Conservation (phyloP, 2,888 invertebrate species). For the Cyrtodaria siliqua region DNA sequence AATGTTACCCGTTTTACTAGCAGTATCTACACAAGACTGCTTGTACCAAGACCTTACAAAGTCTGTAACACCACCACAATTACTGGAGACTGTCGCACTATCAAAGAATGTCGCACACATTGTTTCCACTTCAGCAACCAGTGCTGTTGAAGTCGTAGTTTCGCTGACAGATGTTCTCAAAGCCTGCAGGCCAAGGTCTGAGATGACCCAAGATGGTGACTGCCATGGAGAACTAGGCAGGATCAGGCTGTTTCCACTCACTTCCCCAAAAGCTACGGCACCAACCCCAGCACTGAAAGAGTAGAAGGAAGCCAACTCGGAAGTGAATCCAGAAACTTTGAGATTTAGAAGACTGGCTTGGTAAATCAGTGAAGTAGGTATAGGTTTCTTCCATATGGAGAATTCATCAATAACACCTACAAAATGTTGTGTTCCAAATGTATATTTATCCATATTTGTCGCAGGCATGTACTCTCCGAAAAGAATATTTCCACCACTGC, state of each 20-base stretch:
- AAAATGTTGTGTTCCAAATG: constrained; percentile 51
- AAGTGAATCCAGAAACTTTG: constrained; percentile 67
- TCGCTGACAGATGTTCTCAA: constrained; percentile 27
- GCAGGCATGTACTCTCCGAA: constrained; percentile 75
- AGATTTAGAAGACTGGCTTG: constrained; percentile 74
- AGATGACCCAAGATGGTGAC: constrained; percentile 70
- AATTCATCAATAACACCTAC: constrained; percentile 72
- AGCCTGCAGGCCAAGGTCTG: constrained; percentile 61
- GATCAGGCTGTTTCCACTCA: constrained; percentile 64
- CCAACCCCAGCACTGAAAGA: constrained; percentile 74
- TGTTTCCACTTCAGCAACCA: constrained; percentile 35
- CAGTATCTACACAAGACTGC: constrained; percentile 62
- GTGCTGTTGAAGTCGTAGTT: constrained; percentile 10
- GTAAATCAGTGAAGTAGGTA: constrained; percentile 67
- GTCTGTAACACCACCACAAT: constrained; percentile 51
- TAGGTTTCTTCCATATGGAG: constrained; percentile 69
- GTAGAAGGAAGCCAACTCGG: constrained; percentile 62
- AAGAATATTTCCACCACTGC: constrained; percentile 64
- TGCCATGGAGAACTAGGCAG: constrained; percentile 74
- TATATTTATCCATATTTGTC: constrained; percentile 33
- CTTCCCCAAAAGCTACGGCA: constrained; percentile 62
- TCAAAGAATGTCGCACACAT: constrained; percentile 65
- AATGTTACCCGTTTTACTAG: constrained; percentile 52
- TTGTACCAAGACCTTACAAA: constrained; percentile 61
- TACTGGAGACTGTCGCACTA: constrained; percentile 36